A percentile compares a stretch with the other conserved stretches of the same genome.
Conservation (phyloP, 1,140 invertebrate species). For the Drosophila parabipectinata region DNA sequence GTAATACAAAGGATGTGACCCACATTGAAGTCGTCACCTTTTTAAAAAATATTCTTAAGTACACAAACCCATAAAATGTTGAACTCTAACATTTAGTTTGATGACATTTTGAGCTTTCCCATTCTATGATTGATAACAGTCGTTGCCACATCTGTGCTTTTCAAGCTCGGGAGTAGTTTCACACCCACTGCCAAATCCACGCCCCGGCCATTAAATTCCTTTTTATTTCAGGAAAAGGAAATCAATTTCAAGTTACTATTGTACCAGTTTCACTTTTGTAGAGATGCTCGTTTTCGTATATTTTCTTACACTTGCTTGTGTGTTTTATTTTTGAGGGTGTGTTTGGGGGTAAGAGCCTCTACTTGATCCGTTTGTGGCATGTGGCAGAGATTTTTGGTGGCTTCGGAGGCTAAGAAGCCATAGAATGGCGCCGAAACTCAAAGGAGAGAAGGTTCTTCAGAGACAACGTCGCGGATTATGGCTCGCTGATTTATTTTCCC, state of each 20-base stretch:
- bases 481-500: slow-evolving; percentile 43
- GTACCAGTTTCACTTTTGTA: neutral
- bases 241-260: slow-evolving; percentile 20
- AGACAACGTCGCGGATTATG: slow-evolving; percentile 45
- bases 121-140: slow-evolving; percentile 5
- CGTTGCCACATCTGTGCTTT: slow-evolving; percentile 12
- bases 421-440: slow-evolving; percentile 15
- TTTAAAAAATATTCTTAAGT: neutral
- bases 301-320: neutral
- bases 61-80: neutral
- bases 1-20: neutral
- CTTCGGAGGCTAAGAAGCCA: neutral
- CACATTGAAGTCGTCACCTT: neutral
- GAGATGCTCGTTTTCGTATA: neutral
- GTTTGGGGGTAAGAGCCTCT: slow-evolving; percentile 7
- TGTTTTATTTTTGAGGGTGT: slow-evolving; percentile 1
- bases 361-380: slow-evolving; percentile 36
- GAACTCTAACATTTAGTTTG: slow-evolving; percentile 29
- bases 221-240: slow-evolving; percentile 3
- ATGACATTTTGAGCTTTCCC: slow-evolving; percentile 16
- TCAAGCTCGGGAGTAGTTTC: slow-evolving; percentile 11
- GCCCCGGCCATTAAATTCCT: neutral
- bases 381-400: slow-evolving; percentile 27
- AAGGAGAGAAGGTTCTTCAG: slow-evolving; percentile 10
- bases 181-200: neutral